Conservation (phyloP, 2,888 invertebrate species). For the Agrilus biguttatus region DNA sequence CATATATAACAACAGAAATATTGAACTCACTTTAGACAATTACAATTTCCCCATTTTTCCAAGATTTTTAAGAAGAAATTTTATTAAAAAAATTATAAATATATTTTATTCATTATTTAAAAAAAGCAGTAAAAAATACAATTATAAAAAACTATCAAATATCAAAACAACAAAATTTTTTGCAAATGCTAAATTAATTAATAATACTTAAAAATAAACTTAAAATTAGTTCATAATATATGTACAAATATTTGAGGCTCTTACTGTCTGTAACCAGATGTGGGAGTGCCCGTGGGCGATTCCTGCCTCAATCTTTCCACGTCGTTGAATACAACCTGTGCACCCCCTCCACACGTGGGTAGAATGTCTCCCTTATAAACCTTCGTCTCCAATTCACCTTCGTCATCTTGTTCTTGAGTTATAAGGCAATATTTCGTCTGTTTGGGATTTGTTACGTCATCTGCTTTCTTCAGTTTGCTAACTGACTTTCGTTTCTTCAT, state of each 20-base stretch:
- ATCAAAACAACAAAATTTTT: no score
- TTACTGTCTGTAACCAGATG: neutral
- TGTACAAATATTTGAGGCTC: no score
- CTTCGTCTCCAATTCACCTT: constrained; percentile 87
- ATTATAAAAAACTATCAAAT: no score
- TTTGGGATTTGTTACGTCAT: constrained; percentile 54
- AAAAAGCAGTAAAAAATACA: no score
- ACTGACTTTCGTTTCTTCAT: constrained; percentile 73
- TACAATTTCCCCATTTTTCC: no score
- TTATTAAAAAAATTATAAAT: neutral
- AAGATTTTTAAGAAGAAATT: no score
- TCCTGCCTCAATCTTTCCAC: constrained; percentile 78
- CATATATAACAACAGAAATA: no score
- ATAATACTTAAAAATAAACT: no score
- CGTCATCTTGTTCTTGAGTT: constrained; percentile 81
- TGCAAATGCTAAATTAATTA: no score
- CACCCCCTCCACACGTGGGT: constrained; percentile 87
- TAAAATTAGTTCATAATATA: no score
- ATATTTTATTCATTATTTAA: no score
- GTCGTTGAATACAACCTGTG: constrained; percentile 89
- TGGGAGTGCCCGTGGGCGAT: constrained; percentile 43
- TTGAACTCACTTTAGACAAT: no score
- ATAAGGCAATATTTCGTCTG: constrained; percentile 78
- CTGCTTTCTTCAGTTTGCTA: constrained; percentile 64
- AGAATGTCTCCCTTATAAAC: constrained; percentile 88